Evolutionary conservation across 2,888 invertebrate species (phyloP), one percentile per base, ranked within the genome.

Genomic region (Drosophila acutilabella): DNA sequence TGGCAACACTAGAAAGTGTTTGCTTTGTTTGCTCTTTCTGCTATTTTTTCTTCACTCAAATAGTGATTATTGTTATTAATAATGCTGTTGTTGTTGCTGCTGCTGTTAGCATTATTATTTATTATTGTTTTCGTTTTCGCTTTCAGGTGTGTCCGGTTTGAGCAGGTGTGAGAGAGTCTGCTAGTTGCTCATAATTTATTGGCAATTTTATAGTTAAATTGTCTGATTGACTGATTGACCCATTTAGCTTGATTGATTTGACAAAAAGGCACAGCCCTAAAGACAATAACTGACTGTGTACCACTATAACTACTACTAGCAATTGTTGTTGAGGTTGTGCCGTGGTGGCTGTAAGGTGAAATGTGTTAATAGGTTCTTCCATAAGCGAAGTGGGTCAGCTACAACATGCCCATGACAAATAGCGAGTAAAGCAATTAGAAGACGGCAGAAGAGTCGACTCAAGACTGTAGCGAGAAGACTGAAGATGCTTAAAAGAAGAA

Each of bases 301-400:
- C n/a, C 33, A 14, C 14, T 11, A 51, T 2, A 6, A 40, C n/a
- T 18, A 14, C 14, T 11, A 51, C 8, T 30, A 7, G 1, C 7
- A 26, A 64, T 48, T 59, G 54, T n/a, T 4, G 48, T 65, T 69
- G 72, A 61, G 18, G 64, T 75, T 51, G 41, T 36, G 36, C 23
- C 36, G 13, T 14, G 45, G 3, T 23, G 45, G 45, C n/a, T 45
- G 26, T 26, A 8, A 80, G 87, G 86, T 86, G 86, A 80, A 80
- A 83, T 88, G 89, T 88, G 88, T 86, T 89, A 88, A 88, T 85
- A 83, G 83, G 74, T 74, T 71, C 87, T 80, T 70, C 87, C 81
- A 77, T 78, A 78, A 81, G 72, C 73, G 61, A 86, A 88, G 80
- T 88, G 86, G 88, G 89, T 89, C 88, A 88, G 65, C 85, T 54